Conservation (phyloP, 2,888 invertebrate genomes). For the Lamellibrachia columna region DNA sequence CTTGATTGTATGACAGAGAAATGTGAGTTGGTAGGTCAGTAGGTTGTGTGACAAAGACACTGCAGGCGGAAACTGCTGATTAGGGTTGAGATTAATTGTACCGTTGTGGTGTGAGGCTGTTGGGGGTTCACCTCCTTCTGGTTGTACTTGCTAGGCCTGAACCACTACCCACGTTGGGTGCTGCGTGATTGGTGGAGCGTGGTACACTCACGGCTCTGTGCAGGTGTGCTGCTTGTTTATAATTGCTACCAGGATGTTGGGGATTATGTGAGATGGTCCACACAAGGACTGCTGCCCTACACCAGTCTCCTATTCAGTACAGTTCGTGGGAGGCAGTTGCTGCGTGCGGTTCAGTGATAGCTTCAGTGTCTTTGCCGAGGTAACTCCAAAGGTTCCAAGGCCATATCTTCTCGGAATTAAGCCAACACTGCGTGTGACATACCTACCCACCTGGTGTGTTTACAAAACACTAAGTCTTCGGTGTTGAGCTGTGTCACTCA, state of each 20-base stretch:
- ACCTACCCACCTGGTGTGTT: background rate
- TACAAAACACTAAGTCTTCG: background rate
- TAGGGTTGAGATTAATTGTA: background rate
- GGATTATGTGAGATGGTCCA: background rate
- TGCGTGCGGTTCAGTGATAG: background rate
- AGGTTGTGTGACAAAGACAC: background rate
- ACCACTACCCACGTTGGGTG: background rate
- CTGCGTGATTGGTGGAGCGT: background rate
- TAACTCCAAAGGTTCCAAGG: background rate
- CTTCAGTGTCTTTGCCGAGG: background rate
- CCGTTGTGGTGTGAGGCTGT: background rate
- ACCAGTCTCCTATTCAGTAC: background rate
- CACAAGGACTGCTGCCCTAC: background rate
- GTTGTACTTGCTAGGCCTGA: background rate
- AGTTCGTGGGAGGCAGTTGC: background rate
- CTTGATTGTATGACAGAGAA: background rate
- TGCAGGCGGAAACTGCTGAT: background rate
- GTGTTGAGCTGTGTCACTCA: no score
- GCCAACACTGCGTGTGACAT: background rate
- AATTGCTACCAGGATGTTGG: background rate
- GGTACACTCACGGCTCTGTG: background rate
- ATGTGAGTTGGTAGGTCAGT: no score
- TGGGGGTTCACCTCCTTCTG: background rate
- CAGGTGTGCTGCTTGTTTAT: background rate
- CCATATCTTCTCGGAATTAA: background rate